Evolutionary conservation across 1,140 invertebrate species (phyloP), one percentile per base, ranked within the genome.

Genomic region (Caenorhabditis brenneri): DNA sequence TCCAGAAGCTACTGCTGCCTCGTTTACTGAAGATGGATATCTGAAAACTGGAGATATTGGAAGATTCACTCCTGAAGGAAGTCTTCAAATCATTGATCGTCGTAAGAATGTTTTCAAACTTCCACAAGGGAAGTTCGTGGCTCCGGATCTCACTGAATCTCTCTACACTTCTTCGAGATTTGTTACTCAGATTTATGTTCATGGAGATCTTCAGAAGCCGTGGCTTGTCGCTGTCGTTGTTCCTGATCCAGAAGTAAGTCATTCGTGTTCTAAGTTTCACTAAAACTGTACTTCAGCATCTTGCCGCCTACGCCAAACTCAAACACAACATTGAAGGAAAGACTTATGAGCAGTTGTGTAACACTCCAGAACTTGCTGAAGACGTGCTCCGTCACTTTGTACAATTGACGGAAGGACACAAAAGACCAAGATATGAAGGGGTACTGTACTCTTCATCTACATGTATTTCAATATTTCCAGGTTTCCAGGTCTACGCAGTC

Each of bases 21-120:
- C 78, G 1, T 55, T 80, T 19, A 49, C 46, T 31, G 78, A 49
- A 36, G 78, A 80, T 80, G 78, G 78, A 31, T 80, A 55, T 22
- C 15, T 80, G 48, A 49, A 53, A 22, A 80, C 78, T 49, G 78
- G 78, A n/a, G 78, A 80, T 60, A 48, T 81, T 31, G 42, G 42
- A 48, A 42, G 42, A 60, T 60, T 81, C 51, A 81, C 55, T 60
- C 39, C 80, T 5, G 80, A 58, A 46, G 49, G 65, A 42, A 42
- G 36, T 53, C 53, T 74, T 74, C 65, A 74, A 24, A 74, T 74
- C 15, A 74, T 74, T 74, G 65, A 74, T 74, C 65, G 65, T 19
- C 65, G 65, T 0, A 74, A 74, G 36, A 74, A 74, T 22, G 65
- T 74, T 22, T 74, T 74, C 36, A 74, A 74, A 74, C 33, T 74